A percentile compares a stretch with the other conserved stretches of the same genome.
These are phyloP conservation scores for Phenganax marumi DNA, from an alignment of 92 coral and sea anemone species.

Conservation along the genomic window DNA sequence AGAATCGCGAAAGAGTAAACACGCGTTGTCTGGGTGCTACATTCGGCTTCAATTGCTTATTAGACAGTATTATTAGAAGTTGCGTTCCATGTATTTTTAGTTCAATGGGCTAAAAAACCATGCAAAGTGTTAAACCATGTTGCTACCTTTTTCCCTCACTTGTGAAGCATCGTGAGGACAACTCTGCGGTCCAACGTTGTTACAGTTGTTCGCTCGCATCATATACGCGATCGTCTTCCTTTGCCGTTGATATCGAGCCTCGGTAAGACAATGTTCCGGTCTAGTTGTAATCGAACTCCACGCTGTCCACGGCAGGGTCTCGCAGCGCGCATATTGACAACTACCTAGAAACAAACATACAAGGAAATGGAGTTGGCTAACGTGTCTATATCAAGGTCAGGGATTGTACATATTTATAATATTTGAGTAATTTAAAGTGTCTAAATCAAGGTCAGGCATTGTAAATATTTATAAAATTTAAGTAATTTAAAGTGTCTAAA, in stretches of 20 bases:
- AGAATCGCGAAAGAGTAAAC: too few species aligned
- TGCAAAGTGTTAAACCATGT: slow-evolving; percentile 52
- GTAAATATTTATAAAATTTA: too few species aligned
- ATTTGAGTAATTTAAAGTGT: too few species aligned
- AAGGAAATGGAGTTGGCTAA: not conserved
- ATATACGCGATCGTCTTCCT: slow-evolving; percentile 58
- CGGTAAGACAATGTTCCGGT: slow-evolving; percentile 79
- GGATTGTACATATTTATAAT: too few species aligned
- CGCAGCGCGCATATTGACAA: slow-evolving; percentile 73
- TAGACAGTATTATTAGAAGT: too few species aligned
- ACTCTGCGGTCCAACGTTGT: slow-evolving; percentile 70
- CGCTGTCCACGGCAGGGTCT: slow-evolving; percentile 71
- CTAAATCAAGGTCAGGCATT: too few species aligned
- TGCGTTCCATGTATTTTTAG: too few species aligned
- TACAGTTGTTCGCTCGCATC: slow-evolving; percentile 64
- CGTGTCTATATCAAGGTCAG: too few species aligned
- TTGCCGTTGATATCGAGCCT: slow-evolving; percentile 67
- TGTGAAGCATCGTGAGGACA: slow-evolving; percentile 68
- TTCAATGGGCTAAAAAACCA: not conserved
- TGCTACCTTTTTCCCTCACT: slow-evolving; percentile 82
- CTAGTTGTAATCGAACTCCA: slow-evolving; percentile 68
- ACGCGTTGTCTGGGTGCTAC: too few species aligned
- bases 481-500: too few species aligned
- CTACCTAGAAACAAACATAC: slow-evolving; percentile 54
- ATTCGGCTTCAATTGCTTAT: too few species aligned